Conservation (phyloP, 2,797 vertebrate genomes). For the Sebastes minor region DNA sequence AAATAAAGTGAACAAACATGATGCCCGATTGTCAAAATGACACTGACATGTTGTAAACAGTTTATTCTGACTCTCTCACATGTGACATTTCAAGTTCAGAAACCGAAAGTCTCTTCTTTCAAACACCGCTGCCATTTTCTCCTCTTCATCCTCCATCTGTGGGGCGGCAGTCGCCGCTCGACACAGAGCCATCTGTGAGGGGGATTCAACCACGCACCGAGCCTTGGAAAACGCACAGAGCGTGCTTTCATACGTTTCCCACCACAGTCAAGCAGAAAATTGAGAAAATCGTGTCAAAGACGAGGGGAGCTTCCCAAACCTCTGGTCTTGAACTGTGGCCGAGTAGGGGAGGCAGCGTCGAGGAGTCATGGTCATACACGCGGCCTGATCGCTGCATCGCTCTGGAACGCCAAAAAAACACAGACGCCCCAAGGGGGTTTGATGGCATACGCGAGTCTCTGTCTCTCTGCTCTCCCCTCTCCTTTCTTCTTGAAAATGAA, state of each 20-base stretch:
- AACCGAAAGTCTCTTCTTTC: slow-evolving; percentile 1
- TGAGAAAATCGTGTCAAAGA: slow-evolving; percentile 66
- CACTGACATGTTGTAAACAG: slow-evolving; percentile 17
- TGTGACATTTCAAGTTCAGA: slow-evolving; percentile 17
- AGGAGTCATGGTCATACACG: slow-evolving; percentile 56
- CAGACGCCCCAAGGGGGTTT: slow-evolving; percentile 52
- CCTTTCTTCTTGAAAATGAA: slow-evolving; percentile 57
- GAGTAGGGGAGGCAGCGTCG: slow-evolving; percentile 22
- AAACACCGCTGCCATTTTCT: slow-evolving; percentile 45
- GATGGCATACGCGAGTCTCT: slow-evolving; percentile 60
- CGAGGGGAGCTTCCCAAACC: slow-evolving; percentile 55
- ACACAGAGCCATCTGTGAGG: slow-evolving; percentile 67
- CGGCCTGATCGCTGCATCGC: slow-evolving; percentile 52
- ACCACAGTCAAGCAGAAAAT: slow-evolving; percentile 70
- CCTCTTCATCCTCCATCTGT: slow-evolving; percentile 47
- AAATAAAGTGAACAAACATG: slow-evolving; percentile 5
- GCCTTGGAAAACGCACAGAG: slow-evolving; percentile 63
- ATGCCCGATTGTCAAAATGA: slow-evolving; percentile 16
- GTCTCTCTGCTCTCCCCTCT: slow-evolving; percentile 35
- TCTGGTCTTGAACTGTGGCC: slow-evolving; percentile 59
- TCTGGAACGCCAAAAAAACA: slow-evolving; percentile 65
- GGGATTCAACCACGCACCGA: slow-evolving; percentile 31
- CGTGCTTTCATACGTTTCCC: slow-evolving; percentile 64
- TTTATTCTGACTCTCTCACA: neutral
- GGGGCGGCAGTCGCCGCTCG: slow-evolving; percentile 39